Percentiles rank a stretch among this genome's conserved stretches.
Evolutionary conservation across 2,113 vertebrate genomes (phyloP).

Genomic region (Semnornis frantzii): DNA sequence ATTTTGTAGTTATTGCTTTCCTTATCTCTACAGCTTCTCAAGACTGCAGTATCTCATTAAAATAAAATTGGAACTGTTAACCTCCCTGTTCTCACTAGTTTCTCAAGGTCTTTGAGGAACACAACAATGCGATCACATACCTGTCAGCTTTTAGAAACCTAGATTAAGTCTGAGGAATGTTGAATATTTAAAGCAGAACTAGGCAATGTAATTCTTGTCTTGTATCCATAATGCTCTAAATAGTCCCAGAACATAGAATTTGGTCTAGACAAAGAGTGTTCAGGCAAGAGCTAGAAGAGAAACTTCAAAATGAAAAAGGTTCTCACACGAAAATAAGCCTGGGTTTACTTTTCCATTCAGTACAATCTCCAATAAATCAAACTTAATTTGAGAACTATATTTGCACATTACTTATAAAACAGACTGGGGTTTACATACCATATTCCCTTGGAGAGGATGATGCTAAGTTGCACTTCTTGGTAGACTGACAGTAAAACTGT

Average conservation of each 20-base stretch:
- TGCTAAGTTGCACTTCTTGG: not conserved
- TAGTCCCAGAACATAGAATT: not conserved
- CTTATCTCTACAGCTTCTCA: conserved; percentile 47
- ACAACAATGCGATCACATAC: not conserved
- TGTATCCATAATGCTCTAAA: not conserved
- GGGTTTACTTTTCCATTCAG: not conserved
- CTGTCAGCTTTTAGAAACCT: not conserved
- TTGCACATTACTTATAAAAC: not conserved
- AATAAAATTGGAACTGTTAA: conserved; percentile 59
- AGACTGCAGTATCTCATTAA: conserved; percentile 55
- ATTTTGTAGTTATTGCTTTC: conserved; percentile 35
- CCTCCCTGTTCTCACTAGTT: conserved; percentile 26
- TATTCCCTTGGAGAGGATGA: not conserved
- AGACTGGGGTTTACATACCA: not conserved
- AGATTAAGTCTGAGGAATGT: not conserved
- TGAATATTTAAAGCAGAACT: not conserved
- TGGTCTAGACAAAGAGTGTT: not conserved
- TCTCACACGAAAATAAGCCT: not conserved
- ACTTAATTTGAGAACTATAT: not conserved
- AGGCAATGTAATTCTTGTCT: not conserved
- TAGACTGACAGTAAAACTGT: not conserved
- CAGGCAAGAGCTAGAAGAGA: not conserved
- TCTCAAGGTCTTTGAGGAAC: conserved; percentile 56
- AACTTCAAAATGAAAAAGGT: not conserved
- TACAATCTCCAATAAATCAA: not conserved